Percentiles rank a stretch among this genome's conserved stretches.
These are phyloP conservation scores for Salminus brasiliensis DNA, from an alignment of 2,113 vertebrate species.

Conservation along the genomic window DNA sequence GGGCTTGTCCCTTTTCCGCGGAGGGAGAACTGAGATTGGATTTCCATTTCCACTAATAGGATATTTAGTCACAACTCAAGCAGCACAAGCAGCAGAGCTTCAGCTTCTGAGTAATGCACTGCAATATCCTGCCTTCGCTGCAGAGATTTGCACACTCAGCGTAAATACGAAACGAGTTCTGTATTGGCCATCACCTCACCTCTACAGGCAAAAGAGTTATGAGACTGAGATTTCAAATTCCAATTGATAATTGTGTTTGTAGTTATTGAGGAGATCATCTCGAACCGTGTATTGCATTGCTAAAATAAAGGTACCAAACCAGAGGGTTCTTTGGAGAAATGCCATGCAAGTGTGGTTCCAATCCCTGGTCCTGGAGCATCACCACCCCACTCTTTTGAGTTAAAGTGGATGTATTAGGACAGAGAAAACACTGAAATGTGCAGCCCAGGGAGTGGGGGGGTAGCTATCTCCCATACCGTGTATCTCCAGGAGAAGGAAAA, in stretches of 20 bases:
- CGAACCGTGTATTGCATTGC: too few species aligned
- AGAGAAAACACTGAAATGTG: too few species aligned
- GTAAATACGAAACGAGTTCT: not conserved
- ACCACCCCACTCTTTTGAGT: too few species aligned
- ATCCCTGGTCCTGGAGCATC: too few species aligned
- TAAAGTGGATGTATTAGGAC: too few species aligned
- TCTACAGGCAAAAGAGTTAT: constrained; percentile 10
- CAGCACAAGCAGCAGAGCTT: constrained; percentile 24
- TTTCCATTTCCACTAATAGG: constrained; percentile 49
- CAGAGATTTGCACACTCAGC: constrained; percentile 37
- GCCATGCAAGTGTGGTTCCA: not conserved
- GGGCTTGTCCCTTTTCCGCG: not conserved
- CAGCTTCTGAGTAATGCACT: constrained; percentile 35
- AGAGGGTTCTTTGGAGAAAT: not conserved
- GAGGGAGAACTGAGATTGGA: constrained; percentile 36
- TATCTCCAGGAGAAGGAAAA: too few species aligned
- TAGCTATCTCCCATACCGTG: too few species aligned
- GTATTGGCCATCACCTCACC: not conserved
- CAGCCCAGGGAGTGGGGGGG: too few species aligned
- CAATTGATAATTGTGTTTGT: not conserved
- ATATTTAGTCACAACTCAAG: constrained; percentile 40
- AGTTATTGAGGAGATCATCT: not conserved
- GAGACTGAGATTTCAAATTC: not conserved
- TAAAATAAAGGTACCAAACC: too few species aligned
- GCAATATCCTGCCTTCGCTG: constrained; percentile 15